These are phyloP conservation scores for Ectemnius cavifrons DNA, from an alignment of 2,888 invertebrate genomes.

Conservation along the genomic window DNA sequence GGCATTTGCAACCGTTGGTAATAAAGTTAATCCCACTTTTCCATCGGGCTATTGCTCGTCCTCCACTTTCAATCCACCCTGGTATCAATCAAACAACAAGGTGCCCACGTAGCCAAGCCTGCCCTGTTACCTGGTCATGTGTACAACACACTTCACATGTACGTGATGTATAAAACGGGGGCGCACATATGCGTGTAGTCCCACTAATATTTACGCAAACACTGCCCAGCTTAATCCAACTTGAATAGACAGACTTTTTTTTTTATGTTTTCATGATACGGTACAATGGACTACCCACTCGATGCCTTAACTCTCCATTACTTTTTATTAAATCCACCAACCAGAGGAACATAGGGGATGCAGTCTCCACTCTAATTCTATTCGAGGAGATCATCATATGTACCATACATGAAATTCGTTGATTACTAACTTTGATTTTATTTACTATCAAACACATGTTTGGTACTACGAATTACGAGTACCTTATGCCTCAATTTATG, in stretches of 20 bases:
- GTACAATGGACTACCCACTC: conserved; percentile 76
- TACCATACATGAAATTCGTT: no score
- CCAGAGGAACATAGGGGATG: conserved; percentile 24
- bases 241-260: conserved; percentile 74
- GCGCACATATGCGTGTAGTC: conserved; percentile 35
- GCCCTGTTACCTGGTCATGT: conserved; percentile 16
- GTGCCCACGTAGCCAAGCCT: conserved; percentile 23
- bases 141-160: neutral
- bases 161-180: neutral
- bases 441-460: no score
- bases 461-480: no score
- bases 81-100: conserved; percentile 38
- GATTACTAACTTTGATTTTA: no score
- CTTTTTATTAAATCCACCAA: conserved; percentile 74
- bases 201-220: conserved; percentile 55
- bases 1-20: conserved; percentile 62
- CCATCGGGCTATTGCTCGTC: conserved; percentile 50
- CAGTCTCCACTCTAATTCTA: no score
- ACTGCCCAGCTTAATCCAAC: conserved; percentile 70
- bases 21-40: conserved; percentile 70
- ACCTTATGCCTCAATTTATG: no score
- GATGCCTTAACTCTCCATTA: conserved; percentile 73
- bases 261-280: conserved; percentile 77
- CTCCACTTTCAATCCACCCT: conserved; percentile 43
- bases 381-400: conserved; percentile 31